Conservation (phyloP, 2,113 vertebrate species). For the Bubo scandiacus region DNA sequence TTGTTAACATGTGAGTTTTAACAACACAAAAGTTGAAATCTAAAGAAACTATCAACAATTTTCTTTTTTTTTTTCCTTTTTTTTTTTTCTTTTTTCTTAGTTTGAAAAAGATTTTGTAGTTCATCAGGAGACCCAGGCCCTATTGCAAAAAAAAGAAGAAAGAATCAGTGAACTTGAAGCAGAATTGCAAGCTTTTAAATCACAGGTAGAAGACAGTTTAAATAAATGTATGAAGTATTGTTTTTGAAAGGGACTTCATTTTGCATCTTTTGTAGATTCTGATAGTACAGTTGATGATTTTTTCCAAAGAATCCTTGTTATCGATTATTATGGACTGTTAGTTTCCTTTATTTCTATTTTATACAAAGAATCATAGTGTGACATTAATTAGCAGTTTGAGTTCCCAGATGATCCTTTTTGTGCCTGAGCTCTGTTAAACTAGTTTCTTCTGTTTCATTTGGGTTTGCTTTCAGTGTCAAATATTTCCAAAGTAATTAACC, state of each 20-base stretch:
- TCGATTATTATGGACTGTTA: background rate
- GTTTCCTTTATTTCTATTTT: constrained; percentile 32
- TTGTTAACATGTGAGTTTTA: background rate
- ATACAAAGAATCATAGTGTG: background rate
- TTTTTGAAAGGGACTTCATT: background rate
- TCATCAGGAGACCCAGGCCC: constrained; percentile 89
- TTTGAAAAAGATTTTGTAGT: constrained; percentile 91
- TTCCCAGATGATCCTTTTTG: constrained; percentile 33
- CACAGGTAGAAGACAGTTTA: constrained; percentile 80
- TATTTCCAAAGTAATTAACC: constrained; percentile 75
- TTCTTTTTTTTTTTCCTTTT: background rate
- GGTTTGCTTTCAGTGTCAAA: constrained; percentile 57
- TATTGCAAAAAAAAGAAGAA: constrained; percentile 87
- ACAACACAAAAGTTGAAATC: background rate
- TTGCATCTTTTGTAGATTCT: background rate
- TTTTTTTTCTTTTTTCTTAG: constrained; percentile 63
- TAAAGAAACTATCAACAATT: background rate
- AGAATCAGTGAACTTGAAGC: constrained; percentile 86
- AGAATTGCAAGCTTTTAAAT: constrained; percentile 87
- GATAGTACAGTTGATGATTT: background rate
- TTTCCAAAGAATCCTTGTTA: background rate
- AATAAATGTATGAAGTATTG: background rate
- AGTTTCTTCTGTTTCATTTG: constrained; percentile 58
- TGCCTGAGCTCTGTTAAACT: constrained; percentile 43
- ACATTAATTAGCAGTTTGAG: constrained; percentile 43